Evolutionary conservation across 1,140 invertebrate genomes (phyloP), one percentile per base, ranked within the genome.

Genomic region (Apis dorsata): DNA sequence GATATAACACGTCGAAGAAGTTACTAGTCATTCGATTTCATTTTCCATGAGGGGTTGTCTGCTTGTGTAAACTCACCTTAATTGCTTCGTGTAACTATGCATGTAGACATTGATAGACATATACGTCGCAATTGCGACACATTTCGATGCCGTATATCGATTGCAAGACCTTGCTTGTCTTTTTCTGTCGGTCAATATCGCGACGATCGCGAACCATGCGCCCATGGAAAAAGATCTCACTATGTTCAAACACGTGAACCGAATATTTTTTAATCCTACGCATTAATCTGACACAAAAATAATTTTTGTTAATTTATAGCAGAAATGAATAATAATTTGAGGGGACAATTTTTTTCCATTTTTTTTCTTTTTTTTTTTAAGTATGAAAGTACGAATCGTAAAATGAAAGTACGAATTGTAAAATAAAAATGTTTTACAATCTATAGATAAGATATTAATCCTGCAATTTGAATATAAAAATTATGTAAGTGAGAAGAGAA

Each of bases 81-180:
- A 24, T 17, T 13, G 17, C 19, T 44, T 24, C 51, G 2, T 55
- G 28, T 63, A 55, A n/a, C n/a, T 77, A 68, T 15, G 19, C 11
- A 59, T n/a, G 57, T 13, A 17, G 34, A 59, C 53, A 69, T 77
- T 82, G 69, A 84, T 80, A 62, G 53, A 65, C 74, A 21, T 55
- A 55, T 83, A 57, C 34, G 80, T 66, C 68, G 76, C 13, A 69
- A 28, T 79, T 84, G 69, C 75, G 81, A 65, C 66, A 84, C 57
- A 81, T 86, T 78, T 84, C 63, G 60, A 87, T 74, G 71, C 62
- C 55, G 65, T 21, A n/a, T 88, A 89, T 86, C 71, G 87, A 89
- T 89, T 88, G 63, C 62, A 24, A 34, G 77, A 83, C 77, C 72
- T 82, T 81, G 81, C 65, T n/a, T 83, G 80, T 72, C 44, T 77